Conservation (phyloP, 2,888 invertebrate genomes). For the Alloscopus bannaensis region DNA sequence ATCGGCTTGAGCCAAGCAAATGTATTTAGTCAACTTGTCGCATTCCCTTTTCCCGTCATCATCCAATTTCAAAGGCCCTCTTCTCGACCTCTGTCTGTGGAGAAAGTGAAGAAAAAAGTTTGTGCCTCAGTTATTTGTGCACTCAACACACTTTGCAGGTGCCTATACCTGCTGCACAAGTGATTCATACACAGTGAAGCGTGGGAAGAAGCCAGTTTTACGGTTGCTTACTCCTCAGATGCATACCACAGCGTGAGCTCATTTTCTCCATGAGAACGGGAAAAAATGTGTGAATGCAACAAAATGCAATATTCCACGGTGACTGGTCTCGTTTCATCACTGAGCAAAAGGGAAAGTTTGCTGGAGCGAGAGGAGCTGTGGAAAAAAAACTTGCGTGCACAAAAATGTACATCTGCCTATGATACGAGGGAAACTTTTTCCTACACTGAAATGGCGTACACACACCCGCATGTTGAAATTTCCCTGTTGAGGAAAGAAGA, state of each 20-base stretch:
- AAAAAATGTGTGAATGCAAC: conserved; percentile 21
- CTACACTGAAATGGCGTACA: neutral
- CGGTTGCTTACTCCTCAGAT: neutral
- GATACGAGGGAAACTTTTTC: neutral
- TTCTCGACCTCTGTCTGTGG: neutral
- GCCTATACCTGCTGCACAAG: neutral
- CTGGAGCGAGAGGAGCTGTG: neutral
- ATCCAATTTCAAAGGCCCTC: neutral
- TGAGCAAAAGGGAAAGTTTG: neutral
- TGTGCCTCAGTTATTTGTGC: neutral
- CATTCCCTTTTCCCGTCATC: neutral
- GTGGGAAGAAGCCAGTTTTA: neutral
- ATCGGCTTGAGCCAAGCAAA: too few species aligned
- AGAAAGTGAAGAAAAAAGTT: neutral
- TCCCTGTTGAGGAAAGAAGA: neutral
- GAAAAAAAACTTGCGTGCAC: neutral
- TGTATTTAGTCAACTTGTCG: too few species aligned
- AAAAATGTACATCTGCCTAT: neutral
- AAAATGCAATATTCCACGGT: conserved; percentile 13
- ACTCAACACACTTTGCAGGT: neutral
- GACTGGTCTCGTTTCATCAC: neutral
- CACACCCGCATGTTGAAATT: neutral
- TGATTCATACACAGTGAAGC: neutral
- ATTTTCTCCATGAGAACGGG: conserved; percentile 13
- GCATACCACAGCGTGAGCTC: conserved; percentile 11